phyloP scores from a whole-genome alignment of 2,888 invertebrate genomes.

The Thereva unica region DNA sequence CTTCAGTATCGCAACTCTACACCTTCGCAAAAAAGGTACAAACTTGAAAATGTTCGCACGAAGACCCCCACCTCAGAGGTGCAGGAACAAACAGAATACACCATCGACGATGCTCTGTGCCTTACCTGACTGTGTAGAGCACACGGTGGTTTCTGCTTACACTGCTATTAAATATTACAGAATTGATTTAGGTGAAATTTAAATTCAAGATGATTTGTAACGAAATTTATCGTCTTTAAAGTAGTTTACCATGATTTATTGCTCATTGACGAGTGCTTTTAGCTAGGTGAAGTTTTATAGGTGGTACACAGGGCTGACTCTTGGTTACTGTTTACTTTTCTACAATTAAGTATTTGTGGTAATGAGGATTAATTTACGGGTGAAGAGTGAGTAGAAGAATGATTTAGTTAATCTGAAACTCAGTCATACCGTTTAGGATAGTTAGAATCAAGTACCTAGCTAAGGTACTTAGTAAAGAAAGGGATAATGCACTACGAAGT shows the following conservation, averaged over 20 bases:
- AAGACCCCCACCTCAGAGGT: slow-evolving; percentile 25
- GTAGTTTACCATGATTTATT: slow-evolving; percentile 16
- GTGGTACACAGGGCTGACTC: too few species aligned
- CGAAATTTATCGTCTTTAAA: slow-evolving; percentile 25
- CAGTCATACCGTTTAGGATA: too few species aligned
- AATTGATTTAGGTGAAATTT: slow-evolving; percentile 34
- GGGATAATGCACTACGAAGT: too few species aligned
- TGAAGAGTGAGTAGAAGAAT: too few species aligned
- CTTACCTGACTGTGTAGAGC: slow-evolving; percentile 7
- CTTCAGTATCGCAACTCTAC: slow-evolving; percentile 32
- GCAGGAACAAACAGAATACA: too few species aligned
- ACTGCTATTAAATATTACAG: slow-evolving; percentile 28
- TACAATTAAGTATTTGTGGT: too few species aligned
- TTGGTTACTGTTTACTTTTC: too few species aligned
- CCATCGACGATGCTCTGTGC: slow-evolving; percentile 8
- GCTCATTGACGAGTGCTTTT: slow-evolving; percentile 6
- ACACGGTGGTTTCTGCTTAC: slow-evolving; percentile 1
- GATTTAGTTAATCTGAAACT: too few species aligned
- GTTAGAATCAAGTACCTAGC: too few species aligned
- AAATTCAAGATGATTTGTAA: slow-evolving; percentile 29
- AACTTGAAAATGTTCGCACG: slow-evolving; percentile 35
- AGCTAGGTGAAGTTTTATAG: too few species aligned
- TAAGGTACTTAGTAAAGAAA: too few species aligned
- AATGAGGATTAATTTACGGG: too few species aligned
- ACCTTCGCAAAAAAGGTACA: slow-evolving; percentile 32